Base-by-base conservation (phyloP, 2,888 invertebrate species). In the Imbricaverruca yamaguchii region DNA sequence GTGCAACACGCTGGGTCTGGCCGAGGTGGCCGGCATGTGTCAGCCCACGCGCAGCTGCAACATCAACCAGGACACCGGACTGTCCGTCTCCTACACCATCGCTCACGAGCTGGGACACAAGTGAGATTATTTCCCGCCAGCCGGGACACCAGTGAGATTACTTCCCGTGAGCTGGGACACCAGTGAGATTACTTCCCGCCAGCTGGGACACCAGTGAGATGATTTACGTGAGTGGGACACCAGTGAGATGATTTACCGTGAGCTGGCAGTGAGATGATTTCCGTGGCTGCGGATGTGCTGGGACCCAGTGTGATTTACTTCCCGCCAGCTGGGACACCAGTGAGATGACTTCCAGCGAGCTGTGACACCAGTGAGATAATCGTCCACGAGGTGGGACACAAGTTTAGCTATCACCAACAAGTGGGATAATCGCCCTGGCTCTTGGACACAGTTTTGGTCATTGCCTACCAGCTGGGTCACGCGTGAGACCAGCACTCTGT, bases 81-180 rank as follows among this genome's bases (percentile, higher is more conserved):
- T 96, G 84, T 92, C 93, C 86, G 89, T 95, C 82, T 95, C 95
- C 56, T 93, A 94, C 89, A 95, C 95, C 84, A 92, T 96, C 85
- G 93, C 95, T 11, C 96, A 96, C 87, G 96, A 96, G 88, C 89
- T 96, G 86, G 96, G 96, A 82, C 96, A 96, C 89, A 95, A 94
- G 96, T 96, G 89, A 91, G 93, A 39, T 39, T 1, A 39, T 39
- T 39, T 39, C 39, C 90, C 84, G 81, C 57, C 11, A 13, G 39
- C 53, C 55, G 57, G 21, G 15, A 65, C 55, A 59, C 39, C 1
- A 39, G 4, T 39, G 39, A 39, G 39, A 39, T 39, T 3, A 39
- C 4, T 39, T 39, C 39, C 90, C 84, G 81, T n/a, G n/a, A 13
- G 39, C 53, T 59, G 57, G 21, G 15, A 65, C 55, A 59, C 39